Conservation (phyloP, 2,113 vertebrate species). For the Fregetta grallaria region DNA sequence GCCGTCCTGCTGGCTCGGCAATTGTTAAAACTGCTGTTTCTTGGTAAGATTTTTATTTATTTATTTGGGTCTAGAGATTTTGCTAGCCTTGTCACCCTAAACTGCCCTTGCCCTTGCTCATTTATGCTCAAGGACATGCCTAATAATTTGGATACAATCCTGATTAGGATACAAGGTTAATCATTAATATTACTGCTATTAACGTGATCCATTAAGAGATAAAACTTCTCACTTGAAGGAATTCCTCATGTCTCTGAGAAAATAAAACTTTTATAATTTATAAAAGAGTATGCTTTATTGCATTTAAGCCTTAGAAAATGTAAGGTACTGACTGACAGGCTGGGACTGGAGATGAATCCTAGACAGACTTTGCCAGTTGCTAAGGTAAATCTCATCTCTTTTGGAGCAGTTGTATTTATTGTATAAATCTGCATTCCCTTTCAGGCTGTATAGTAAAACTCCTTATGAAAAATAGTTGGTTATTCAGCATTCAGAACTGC, state of each 20-base stretch:
- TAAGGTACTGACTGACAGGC: slow-evolving; percentile 44
- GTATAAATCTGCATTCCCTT: slow-evolving; percentile 23
- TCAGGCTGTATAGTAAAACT: slow-evolving; percentile 22
- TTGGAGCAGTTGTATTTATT: slow-evolving; percentile 23
- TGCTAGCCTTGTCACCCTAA: slow-evolving; percentile 15
- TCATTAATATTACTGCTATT: slow-evolving; percentile 16
- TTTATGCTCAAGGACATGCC: neutral
- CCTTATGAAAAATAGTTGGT: slow-evolving; percentile 47
- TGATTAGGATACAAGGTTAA: neutral
- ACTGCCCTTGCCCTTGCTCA: slow-evolving; percentile 13
- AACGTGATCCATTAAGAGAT: slow-evolving; percentile 16
- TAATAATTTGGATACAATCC: neutral
- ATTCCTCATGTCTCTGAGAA: slow-evolving; percentile 40
- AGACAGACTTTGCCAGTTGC: slow-evolving; percentile 39
- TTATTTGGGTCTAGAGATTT: neutral
- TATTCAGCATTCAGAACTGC: slow-evolving; percentile 2
- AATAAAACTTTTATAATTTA: slow-evolving; percentile 60
- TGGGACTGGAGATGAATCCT: slow-evolving; percentile 34
- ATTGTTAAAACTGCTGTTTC: slow-evolving; percentile 59
- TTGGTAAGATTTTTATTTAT: slow-evolving; percentile 25
- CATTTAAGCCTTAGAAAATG: slow-evolving; percentile 21
- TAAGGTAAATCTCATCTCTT: slow-evolving; percentile 39
- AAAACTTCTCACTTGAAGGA: neutral
- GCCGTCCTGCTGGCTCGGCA: slow-evolving; percentile 58
- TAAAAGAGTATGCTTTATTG: slow-evolving; percentile 36